phyloP scores from a whole-genome alignment of 2,113 vertebrate species.

The Ciconia boyciana region DNA sequence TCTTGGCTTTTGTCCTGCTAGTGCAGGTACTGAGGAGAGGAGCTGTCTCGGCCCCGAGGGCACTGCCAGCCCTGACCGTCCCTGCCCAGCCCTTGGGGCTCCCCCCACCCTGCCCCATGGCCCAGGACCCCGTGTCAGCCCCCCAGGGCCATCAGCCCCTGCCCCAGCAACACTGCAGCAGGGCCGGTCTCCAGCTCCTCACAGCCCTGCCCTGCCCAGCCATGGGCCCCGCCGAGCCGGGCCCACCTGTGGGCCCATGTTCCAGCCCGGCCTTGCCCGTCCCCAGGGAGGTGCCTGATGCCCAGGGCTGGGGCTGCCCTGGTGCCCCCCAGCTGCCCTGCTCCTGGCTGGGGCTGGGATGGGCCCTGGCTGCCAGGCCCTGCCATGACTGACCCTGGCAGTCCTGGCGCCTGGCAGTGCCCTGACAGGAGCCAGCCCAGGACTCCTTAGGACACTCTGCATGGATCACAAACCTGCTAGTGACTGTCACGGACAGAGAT shows the following conservation, averaged over 20 bases:
- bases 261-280: accelerated
- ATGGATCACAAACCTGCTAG: neutral
- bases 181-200: neutral
- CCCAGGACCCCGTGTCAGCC: neutral
- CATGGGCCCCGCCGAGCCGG: accelerated
- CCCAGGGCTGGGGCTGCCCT: too few relatives aligned
- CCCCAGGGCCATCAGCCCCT: neutral
- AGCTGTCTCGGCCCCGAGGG: neutral
- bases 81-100: neutral
- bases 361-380: neutral
- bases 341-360: neutral
- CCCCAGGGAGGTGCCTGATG: neutral
- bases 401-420: neutral
- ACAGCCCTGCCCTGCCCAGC: neutral
- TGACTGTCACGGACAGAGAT: neutral
- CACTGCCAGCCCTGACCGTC: accelerated
- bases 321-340: neutral
- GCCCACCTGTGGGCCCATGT: accelerated
- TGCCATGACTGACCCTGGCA: neutral
- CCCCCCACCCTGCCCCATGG: neutral
- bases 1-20: neutral
- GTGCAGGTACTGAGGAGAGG: neutral
- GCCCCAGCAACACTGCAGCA: neutral
- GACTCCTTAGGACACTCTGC: neutral
- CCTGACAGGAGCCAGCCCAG: neutral